Base-by-base conservation (phyloP, 2,888 invertebrate genomes). In the Dysmachus trigonus region DNA sequence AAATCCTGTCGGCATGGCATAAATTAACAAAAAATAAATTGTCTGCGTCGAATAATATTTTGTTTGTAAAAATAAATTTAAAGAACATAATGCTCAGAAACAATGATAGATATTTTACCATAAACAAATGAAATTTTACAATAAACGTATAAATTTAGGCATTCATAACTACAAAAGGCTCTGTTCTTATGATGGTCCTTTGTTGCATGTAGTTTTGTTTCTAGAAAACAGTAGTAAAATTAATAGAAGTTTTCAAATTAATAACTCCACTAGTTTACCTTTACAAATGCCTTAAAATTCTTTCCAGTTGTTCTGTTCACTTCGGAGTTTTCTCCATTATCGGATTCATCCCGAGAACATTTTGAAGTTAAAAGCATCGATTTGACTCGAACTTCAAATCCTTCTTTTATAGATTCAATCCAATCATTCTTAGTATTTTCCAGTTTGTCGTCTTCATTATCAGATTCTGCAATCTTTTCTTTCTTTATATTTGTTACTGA, bases 261-360 rank as follows among this genome's bases (percentile, higher is more conserved):
- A 35, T 4, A 27, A 41, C 47, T n/a, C n/a, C 72, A 51, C 85
- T 6, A 8, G 77, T 85, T 86, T 89, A 91, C 92, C 91, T 92
- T 92, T 3, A 90, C 89, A 87, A 92, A 92, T 31, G 89, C 89
- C 79, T 92, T 92, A 51, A 90, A 92, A 87, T 92, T 92, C 85
- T 89, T 90, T n/a, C 88, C 88, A n/a, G 31, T 62, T 7, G 47
- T 86, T 6, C 83, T 85, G 47, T 74, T 87, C 0, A 30, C 3
- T 2, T 18, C 27, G 15, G 27, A 51, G 7, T 30, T 79, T 7
- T 15, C 35, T 71, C 87, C 87, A 10, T 77, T n/a, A 51, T 10
- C 22, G 18, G 88, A 86, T 30, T 30, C 30, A n/a, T 73, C 85
- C 18, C 72, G 86, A 31, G 76, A 86, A 8, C 86, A 72, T 35